phyloP scores from a whole-genome alignment of 2,797 vertebrate genomes.

The Jordanella pulchra region DNA sequence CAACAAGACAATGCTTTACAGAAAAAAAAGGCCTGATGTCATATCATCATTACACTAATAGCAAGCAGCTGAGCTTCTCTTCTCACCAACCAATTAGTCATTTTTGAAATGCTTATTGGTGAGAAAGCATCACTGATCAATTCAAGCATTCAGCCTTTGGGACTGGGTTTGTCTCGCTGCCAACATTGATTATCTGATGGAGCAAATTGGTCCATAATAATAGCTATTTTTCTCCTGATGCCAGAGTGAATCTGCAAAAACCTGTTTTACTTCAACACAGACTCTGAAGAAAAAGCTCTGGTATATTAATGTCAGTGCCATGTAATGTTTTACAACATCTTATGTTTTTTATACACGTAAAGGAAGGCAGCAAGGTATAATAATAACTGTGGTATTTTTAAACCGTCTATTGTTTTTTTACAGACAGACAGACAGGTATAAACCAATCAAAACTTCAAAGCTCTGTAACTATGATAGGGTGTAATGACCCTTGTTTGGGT shows the following conservation, averaged over 20 bases:
- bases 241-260: constrained; percentile 32
- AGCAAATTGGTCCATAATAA: constrained; percentile 72
- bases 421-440: background rate
- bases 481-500: background rate
- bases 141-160: constrained; percentile 71
- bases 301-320: constrained; percentile 5
- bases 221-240: constrained; percentile 60
- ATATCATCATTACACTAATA: constrained; percentile 85
- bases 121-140: constrained; percentile 75
- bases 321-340: background rate
- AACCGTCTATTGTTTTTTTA: background rate
- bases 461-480: background rate
- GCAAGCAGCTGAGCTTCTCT: constrained; percentile 71
- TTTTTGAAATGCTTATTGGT: constrained; percentile 78
- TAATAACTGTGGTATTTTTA: no score
- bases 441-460: background rate
- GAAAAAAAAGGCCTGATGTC: constrained; percentile 79
- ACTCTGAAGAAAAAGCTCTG: constrained; percentile 15
- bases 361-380: background rate
- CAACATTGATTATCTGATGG: constrained; percentile 72
- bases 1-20: constrained; percentile 85
- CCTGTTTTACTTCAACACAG: constrained; percentile 25
- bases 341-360: background rate
- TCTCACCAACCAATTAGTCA: constrained; percentile 76
- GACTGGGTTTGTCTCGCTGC: constrained; percentile 61